Evolutionary conservation across 2,888 invertebrate genomes (phyloP).

Genomic region (Campoletis raptor): DNA sequence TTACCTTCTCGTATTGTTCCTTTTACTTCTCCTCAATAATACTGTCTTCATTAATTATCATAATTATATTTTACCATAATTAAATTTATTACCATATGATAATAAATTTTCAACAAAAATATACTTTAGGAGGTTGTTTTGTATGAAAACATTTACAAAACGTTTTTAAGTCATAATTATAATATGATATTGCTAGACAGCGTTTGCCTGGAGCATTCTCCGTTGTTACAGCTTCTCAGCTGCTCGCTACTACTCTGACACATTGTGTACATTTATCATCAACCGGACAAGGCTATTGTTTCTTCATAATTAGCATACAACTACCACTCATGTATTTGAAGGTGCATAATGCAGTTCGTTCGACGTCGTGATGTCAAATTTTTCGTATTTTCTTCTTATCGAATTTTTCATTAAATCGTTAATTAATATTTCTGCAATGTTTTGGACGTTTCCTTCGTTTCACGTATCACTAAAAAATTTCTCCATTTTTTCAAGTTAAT

Average conservation of each 20-base stretch:
- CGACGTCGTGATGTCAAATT: neutral
- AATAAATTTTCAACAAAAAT: neutral
- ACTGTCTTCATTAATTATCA: too few relatives aligned
- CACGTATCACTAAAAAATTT: neutral
- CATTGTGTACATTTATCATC: slow-evolving; percentile 6
- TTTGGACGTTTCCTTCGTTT: neutral
- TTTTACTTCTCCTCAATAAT: neutral
- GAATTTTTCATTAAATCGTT: neutral
- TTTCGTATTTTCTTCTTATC: neutral
- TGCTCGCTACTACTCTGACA: neutral
- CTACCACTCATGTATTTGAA: neutral
- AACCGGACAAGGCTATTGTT: slow-evolving; percentile 10
- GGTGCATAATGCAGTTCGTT: neutral
- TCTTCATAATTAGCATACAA: slow-evolving; percentile 11
- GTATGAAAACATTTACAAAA: neutral
- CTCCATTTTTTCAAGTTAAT: too few relatives aligned
- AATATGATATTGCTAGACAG: neutral
- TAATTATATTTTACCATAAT: neutral
- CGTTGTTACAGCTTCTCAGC: neutral
- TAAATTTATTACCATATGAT: neutral
- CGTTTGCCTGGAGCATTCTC: neutral
- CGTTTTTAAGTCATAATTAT: neutral
- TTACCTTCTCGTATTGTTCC: neutral
- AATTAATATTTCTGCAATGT: neutral
- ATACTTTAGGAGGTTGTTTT: neutral